Base-by-base conservation (phyloP, 1,140 invertebrate genomes). In the Cyrtorhinus lividipennis region DNA sequence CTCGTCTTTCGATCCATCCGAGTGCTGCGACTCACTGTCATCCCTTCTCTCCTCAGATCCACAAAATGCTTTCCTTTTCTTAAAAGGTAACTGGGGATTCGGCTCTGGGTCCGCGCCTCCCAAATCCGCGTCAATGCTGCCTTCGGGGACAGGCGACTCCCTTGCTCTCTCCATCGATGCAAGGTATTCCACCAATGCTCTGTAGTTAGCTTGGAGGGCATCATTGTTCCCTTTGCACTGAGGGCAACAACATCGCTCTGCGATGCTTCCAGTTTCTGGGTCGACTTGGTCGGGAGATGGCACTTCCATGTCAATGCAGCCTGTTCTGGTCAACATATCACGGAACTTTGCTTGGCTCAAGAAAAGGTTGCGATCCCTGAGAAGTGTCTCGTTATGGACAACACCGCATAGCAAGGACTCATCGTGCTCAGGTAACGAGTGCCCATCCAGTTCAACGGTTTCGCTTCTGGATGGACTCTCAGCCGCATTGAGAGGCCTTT, bases 61-160 rank as follows among this genome's bases (percentile, higher is more conserved):
- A 26, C 26, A 18, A 8, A 62, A 26, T 3, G 53, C 44, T 53
- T 65, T 61, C 26, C 63, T 24, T 22, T 65, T 65, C 27, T 65
- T 65, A 38, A 65, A 48, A 13, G 64, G 64, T 24, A 65, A 44
- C 12, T 23, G 25, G 1, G 60, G 45, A 25, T 15, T 12, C 8
- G 56, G n/a, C 12, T 53, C 30, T 26, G 3, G 22, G 3, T 12
- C 26, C 2, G 24, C 56, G 2, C 24, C 44, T 30, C 26, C 24
- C 10, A 1, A 1, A 26, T 58, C 38, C 24, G 15, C 27, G 38
- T 63, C 61, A 10, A 23, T 38, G 5, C 30, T 62, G 8, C 30
- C 61, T 2, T 24, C 44, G 15, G 24, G 38, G 20, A 1, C 18
- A 23, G 30, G 20, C 15, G 24, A 12, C 25, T 56, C 26, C 57